phyloP scores from a whole-genome alignment of 2,888 invertebrate species.

The Ennomos erosarius region DNA sequence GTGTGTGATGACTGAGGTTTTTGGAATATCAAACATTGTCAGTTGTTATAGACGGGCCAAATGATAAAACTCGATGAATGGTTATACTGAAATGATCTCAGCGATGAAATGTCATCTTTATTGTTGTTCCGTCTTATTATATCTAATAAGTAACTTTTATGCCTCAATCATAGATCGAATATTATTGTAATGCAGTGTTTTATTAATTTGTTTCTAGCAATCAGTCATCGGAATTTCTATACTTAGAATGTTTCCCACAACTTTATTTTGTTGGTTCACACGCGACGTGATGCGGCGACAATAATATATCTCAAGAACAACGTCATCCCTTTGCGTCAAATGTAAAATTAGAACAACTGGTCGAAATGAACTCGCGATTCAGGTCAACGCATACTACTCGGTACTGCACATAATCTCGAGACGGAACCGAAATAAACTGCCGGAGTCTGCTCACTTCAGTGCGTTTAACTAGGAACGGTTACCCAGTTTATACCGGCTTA shows the following conservation, averaged over 20 bases:
- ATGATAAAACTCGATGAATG: not conserved
- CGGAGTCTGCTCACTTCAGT: slow-evolving; percentile 38
- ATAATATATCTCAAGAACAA: slow-evolving; percentile 53
- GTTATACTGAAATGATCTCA: too few species aligned
- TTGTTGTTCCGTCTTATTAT: too few species aligned
- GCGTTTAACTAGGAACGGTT: slow-evolving; percentile 30
- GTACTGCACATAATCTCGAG: slow-evolving; percentile 38
- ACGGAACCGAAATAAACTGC: slow-evolving; percentile 38
- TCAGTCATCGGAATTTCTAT: too few species aligned
- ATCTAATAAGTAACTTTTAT: too few species aligned
- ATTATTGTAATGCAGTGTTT: too few species aligned
- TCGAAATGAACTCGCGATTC: slow-evolving; percentile 63
- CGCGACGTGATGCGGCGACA: slow-evolving; percentile 42
- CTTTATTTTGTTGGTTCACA: slow-evolving; percentile 11
- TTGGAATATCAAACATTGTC: slow-evolving; percentile 32
- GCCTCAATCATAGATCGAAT: not conserved
- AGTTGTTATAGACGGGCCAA: slow-evolving; percentile 9
- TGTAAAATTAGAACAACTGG: slow-evolving; percentile 64
- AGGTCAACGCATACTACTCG: slow-evolving; percentile 61
- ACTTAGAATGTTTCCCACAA: slow-evolving; percentile 2
- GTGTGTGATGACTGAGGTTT: slow-evolving; percentile 44
- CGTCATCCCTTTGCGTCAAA: slow-evolving; percentile 65
- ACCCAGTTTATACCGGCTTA: slow-evolving; percentile 30
- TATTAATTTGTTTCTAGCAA: too few species aligned
- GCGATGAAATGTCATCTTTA: too few species aligned